phyloP scores from a whole-genome alignment of 2,797 vertebrate species.

The Morus bassanus region DNA sequence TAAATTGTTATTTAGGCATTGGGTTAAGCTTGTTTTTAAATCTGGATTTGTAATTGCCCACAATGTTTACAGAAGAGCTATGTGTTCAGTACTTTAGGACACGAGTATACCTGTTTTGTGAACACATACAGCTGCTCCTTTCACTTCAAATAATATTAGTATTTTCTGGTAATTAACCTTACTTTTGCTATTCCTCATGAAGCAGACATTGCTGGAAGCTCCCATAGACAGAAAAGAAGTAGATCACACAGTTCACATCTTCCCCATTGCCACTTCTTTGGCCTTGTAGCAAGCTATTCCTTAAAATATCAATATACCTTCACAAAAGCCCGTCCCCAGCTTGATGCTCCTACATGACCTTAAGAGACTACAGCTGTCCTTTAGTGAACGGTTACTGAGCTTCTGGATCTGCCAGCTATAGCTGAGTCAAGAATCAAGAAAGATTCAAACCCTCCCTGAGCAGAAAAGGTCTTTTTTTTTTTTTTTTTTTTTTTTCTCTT shows the following conservation, averaged over 20 bases:
- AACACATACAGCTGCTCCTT: neutral
- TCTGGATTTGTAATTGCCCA: neutral
- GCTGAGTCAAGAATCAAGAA: neutral
- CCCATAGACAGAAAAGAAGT: neutral
- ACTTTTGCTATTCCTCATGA: neutral
- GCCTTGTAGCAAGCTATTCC: neutral
- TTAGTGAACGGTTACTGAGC: neutral
- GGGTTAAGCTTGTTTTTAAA: neutral
- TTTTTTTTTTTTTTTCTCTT: neutral
- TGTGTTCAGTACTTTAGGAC: neutral
- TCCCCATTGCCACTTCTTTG: neutral
- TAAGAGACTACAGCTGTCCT: neutral
- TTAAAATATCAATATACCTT: neutral
- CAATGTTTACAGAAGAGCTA: neutral
- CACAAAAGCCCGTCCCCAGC: neutral
- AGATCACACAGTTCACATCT: neutral
- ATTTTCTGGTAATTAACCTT: neutral
- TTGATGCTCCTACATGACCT: neutral
- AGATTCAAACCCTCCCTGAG: neutral
- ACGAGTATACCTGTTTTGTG: neutral
- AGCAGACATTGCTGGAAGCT: neutral
- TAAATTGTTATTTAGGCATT: neutral
- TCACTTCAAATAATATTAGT: neutral
- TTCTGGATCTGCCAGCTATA: neutral
- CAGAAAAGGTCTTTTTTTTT: neutral